These are phyloP conservation scores for Leucoma salicis DNA, from an alignment of 2,888 invertebrate species.

Conservation along the genomic window DNA sequence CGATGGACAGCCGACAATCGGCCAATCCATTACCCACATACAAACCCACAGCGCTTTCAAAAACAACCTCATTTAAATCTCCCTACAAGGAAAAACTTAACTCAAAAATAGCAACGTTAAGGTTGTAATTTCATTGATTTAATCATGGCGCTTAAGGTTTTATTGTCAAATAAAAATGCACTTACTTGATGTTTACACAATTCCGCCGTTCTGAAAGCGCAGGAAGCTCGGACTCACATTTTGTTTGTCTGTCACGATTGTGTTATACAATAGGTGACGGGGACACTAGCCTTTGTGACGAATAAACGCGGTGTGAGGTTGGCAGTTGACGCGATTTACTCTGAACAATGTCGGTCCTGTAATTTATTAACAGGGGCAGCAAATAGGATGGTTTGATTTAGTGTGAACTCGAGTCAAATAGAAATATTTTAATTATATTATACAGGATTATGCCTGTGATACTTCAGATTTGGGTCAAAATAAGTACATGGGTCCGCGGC, in stretches of 20 bases:
- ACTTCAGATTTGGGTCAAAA: no score
- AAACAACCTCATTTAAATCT: slow-evolving; percentile 24
- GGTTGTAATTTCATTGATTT: slow-evolving; percentile 10
- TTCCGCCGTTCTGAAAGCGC: slow-evolving; percentile 62
- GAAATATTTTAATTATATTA: no score
- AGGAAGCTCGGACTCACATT: slow-evolving; percentile 61
- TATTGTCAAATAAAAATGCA: slow-evolving; percentile 25
- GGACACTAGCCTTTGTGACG: slow-evolving; percentile 42
- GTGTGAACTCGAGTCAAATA: neutral
- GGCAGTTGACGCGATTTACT: slow-evolving; percentile 33
- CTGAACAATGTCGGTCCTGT: slow-evolving; percentile 34
- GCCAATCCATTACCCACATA: slow-evolving; percentile 64
- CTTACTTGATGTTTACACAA: slow-evolving; percentile 58
- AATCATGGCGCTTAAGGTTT: neutral
- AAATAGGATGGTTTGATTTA: slow-evolving; percentile 11
- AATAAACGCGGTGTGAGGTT: slow-evolving; percentile 45
- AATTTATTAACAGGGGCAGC: slow-evolving; percentile 40
- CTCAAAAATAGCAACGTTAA: fast-evolving
- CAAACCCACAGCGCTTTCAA: slow-evolving; percentile 36
- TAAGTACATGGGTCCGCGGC: no score
- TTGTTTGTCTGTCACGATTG: slow-evolving; percentile 61
- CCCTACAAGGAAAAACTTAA: slow-evolving; percentile 9
- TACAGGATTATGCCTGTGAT: no score
- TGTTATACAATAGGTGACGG: slow-evolving; percentile 48
- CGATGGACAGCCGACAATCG: slow-evolving; percentile 53